These are phyloP conservation scores for Cryptocephalus moraei DNA, from an alignment of 2,888 invertebrate genomes.

Conservation along the genomic window DNA sequence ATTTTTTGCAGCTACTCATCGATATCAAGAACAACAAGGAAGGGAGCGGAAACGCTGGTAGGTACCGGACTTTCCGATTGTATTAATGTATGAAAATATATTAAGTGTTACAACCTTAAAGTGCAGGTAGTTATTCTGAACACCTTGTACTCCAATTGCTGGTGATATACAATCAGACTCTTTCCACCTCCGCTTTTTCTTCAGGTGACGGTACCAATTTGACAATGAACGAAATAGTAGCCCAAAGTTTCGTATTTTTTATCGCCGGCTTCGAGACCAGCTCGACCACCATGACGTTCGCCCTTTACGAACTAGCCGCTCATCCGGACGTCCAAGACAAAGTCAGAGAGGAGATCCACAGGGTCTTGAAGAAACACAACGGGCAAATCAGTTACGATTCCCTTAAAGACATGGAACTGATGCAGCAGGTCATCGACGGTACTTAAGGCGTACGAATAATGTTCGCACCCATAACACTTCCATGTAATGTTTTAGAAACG, in stretches of 20 bases:
- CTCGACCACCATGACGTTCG: conserved; percentile 19
- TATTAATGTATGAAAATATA: no score
- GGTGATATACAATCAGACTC: no score
- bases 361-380: conserved; percentile 13
- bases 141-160: no score
- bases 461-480: not conserved
- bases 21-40: conserved; percentile 10
- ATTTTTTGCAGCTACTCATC: conserved; percentile 44
- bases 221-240: conserved; percentile 14
- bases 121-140: no score
- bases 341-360: conserved; percentile 13
- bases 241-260: conserved; percentile 20
- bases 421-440: conserved; percentile 18
- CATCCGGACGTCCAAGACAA: conserved; percentile 16
- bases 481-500: conserved; percentile 14
- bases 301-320: conserved; percentile 13
- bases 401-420: conserved; percentile 17
- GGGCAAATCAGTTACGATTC: conserved; percentile 18
- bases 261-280: conserved; percentile 21
- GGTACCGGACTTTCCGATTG: no score
- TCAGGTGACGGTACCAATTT: conserved; percentile 9
- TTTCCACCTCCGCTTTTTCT: not conserved
- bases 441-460: conserved; percentile 1
- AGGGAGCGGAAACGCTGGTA: not conserved
- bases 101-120: no score